Percentiles rank a stretch among this genome's conserved stretches.
Evolutionary conservation across 2,888 invertebrate genomes (phyloP).

Genomic region (Lasioglossum pauxillum): DNA sequence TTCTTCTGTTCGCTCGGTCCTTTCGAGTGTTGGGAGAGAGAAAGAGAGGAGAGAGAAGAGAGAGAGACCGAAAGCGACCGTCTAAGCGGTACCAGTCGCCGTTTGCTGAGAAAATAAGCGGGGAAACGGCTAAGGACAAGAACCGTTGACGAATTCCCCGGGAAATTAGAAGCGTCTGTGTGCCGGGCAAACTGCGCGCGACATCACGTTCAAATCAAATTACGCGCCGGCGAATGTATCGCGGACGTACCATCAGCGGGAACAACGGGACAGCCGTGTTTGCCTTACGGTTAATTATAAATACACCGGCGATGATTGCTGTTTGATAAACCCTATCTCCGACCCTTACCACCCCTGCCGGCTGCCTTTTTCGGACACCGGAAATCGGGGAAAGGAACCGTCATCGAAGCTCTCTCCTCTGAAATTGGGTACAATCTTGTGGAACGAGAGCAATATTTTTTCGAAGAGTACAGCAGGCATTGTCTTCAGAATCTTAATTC

Average conservation of each 20-base stretch:
- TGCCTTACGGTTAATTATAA: constrained; percentile 52
- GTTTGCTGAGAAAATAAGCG: constrained; percentile 57
- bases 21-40: constrained; percentile 21
- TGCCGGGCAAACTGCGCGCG: constrained; percentile 33
- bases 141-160: constrained; percentile 37
- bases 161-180: constrained; percentile 42
- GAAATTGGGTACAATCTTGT: too few species aligned
- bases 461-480: background rate
- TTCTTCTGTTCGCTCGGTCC: background rate
- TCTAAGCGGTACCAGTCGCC: constrained; percentile 33
- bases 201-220: constrained; percentile 52
- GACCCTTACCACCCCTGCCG: background rate
- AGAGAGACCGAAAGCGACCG: constrained; percentile 12
- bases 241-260: constrained; percentile 2
- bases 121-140: background rate
- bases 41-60: background rate
- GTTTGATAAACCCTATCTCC: constrained; percentile 37
- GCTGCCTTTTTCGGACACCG: background rate
- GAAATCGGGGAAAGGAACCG: background rate
- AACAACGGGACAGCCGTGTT: constrained; percentile 26
- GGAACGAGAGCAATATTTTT: background rate
- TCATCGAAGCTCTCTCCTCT: background rate
- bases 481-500: too few species aligned
- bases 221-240: constrained; percentile 26
- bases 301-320: constrained; percentile 51